Evolutionary conservation across 2,888 invertebrate genomes (phyloP), one percentile per base, ranked within the genome.

Genomic region (Hypena proboscidalis): DNA sequence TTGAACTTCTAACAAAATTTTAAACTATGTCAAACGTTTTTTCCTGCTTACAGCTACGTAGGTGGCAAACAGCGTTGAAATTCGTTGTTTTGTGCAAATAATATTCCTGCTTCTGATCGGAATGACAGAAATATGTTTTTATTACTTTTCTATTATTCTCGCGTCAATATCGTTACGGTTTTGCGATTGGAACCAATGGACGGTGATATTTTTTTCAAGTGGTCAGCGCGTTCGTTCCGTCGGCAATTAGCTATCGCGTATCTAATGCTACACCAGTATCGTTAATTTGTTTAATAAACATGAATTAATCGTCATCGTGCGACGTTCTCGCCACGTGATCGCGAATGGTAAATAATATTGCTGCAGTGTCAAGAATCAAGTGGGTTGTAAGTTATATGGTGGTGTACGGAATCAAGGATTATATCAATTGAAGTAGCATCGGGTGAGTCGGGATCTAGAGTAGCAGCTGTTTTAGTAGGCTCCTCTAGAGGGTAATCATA

Each of bases 261-360:
- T 67, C 67, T 76, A 72, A 72, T 71, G 52, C 57, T 45, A 62
- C 62, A 59, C 62, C 56, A 39, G 70, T 77, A 80, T 75, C 60
- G 78, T 83, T 85, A 83, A 87, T 85, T 83, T 83, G 84, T 87
- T 81, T 87, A 83, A 88, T 86, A 85, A 88, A 87, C 80, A 84
- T 81, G 83, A 87, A 87, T 87, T 87, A 86, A 81, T 83, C 64
- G 73, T 67, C 55, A 51, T 53, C 50, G 60, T 58, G 56, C 61
- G 64, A 63, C 68, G 66, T 58, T 59, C 52, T 37, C 27, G 65
- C 70, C 85, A 84, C 83, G 85, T 85, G 85, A 85, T 66, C 58
- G 36, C 17, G 57, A 66, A 72, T 73, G 67, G 74, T 80, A 79
- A 78, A 76, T 83, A 74, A 77, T 81, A 80, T 76, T 58, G 70